Conservation (phyloP, 2,113 vertebrate genomes). For the Ginglymostoma cirratum region DNA sequence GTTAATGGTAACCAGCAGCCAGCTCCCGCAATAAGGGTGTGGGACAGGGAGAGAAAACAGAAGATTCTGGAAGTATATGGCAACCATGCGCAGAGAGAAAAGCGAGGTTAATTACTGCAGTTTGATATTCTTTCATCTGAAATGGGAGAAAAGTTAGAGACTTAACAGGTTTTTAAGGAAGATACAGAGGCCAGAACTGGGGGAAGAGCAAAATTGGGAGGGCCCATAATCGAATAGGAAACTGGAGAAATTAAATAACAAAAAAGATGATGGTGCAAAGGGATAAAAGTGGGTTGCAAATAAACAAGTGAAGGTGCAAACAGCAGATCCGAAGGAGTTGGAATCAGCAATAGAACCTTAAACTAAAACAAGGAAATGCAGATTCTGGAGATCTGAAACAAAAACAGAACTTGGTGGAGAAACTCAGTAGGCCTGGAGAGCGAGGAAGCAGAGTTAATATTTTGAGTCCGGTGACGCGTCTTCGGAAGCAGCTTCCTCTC, state of each 20-base stretch:
- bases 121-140: neutral
- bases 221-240: no score
- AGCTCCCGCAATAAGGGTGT: slow-evolving; percentile 19
- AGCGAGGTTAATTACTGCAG: neutral
- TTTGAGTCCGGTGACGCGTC: no score
- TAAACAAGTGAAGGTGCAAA: neutral
- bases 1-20: slow-evolving; percentile 43
- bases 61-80: neutral
- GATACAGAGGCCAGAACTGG: neutral
- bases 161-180: neutral
- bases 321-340: no score
- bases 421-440: no score
- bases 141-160: neutral
- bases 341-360: no score
- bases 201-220: neutral
- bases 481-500: no score
- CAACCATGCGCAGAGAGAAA: neutral
- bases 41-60: neutral
- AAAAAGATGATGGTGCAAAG: no score
- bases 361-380: no score
- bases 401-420: no score
- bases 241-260: no score
- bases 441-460: no score
- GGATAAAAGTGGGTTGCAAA: neutral
- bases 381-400: no score